phyloP scores from a whole-genome alignment of 2,113 vertebrate species.

The Rhineura floridana region DNA sequence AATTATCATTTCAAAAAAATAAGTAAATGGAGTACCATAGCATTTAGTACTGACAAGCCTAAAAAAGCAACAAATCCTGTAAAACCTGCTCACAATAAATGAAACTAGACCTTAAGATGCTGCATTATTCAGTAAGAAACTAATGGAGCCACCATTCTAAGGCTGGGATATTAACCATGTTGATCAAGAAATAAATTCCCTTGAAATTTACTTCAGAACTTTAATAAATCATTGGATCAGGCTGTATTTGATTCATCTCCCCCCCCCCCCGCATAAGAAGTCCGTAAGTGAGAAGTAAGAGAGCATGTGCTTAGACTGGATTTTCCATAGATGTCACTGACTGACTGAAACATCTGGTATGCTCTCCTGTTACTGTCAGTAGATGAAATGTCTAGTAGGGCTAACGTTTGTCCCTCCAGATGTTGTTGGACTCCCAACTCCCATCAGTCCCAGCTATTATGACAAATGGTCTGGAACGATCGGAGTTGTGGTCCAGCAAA shows the following conservation, averaged over 20 bases:
- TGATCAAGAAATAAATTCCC: neutral
- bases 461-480: too few relatives aligned
- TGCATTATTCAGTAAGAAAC: neutral
- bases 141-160: neutral
- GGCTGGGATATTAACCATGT: neutral
- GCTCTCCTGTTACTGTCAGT: neutral
- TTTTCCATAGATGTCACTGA: neutral
- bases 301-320: neutral
- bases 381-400: too few relatives aligned
- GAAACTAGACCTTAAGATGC: neutral
- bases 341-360: neutral
- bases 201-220: neutral
- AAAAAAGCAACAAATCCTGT: neutral
- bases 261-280: neutral
- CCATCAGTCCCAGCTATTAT: too few relatives aligned
- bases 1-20: neutral
- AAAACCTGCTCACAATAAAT: neutral
- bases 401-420: too few relatives aligned
- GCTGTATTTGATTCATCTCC: neutral
- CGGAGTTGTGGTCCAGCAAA: too few relatives aligned
- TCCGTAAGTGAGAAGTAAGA: neutral
- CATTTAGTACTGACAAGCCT: neutral
- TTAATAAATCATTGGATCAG: too few relatives aligned
- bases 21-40: neutral
- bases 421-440: too few relatives aligned